A percentile compares a stretch with the other conserved stretches of the same genome.
These are phyloP conservation scores for Scrobipalpa atriplicella DNA, from an alignment of 2,888 invertebrate species.

Conservation along the genomic window DNA sequence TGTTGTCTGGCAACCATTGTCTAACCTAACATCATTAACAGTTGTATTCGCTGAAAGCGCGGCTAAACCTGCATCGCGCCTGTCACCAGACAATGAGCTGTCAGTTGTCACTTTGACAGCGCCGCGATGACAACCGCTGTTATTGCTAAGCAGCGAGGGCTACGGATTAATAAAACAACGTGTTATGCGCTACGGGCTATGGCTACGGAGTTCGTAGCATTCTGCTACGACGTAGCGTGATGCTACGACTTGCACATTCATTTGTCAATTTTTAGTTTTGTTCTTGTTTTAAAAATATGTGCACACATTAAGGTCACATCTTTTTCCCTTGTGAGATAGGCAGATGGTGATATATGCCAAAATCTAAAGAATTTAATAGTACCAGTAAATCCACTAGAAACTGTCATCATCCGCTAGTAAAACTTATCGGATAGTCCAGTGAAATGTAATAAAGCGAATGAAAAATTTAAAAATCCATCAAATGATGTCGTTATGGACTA, in stretches of 20 bases:
- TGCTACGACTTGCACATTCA: background rate
- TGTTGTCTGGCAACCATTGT: background rate
- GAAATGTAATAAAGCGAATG: slow-evolving; percentile 20
- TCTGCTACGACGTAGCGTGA: background rate
- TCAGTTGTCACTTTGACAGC: background rate
- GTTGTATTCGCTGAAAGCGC: background rate
- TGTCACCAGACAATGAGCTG: slow-evolving; percentile 2
- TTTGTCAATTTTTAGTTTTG: background rate
- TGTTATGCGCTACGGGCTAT: background rate
- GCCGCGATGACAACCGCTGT: background rate
- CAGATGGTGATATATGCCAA: too few species aligned
- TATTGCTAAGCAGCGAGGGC: background rate
- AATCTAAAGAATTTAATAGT: too few species aligned
- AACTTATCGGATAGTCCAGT: background rate
- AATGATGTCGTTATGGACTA: slow-evolving; percentile 31
- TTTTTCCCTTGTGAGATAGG: too few species aligned
- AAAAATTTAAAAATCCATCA: slow-evolving; percentile 25
- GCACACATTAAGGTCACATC: too few species aligned
- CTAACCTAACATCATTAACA: background rate
- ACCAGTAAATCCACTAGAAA: too few species aligned
- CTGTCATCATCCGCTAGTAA: too few species aligned
- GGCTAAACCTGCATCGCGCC: background rate
- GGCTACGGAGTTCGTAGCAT: background rate
- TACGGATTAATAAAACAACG: background rate
- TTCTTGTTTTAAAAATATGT: too few species aligned